Conservation (phyloP, 1,140 invertebrate genomes). For the Anastrepha obliqua region DNA sequence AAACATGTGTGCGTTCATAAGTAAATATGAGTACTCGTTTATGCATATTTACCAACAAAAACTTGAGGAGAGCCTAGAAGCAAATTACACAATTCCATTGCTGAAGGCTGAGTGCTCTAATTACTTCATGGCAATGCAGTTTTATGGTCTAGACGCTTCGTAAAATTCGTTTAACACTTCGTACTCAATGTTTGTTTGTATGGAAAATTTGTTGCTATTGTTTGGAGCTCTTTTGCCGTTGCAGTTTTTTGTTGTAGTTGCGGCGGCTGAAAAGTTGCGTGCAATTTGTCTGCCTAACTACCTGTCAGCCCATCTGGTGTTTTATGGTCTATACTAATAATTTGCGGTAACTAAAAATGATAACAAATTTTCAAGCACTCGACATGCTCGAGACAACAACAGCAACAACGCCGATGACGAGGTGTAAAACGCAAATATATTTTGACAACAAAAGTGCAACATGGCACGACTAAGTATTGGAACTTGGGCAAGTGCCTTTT, state of each 20-base stretch:
- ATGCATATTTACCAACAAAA: background rate
- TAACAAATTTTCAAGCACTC: background rate
- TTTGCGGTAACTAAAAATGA: slow-evolving; percentile 31
- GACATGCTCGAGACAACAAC: background rate
- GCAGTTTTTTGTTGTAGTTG: background rate
- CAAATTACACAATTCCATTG: background rate
- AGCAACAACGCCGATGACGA: background rate
- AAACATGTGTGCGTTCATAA: background rate
- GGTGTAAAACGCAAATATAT: background rate
- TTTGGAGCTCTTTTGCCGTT: background rate
- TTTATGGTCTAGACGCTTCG: background rate
- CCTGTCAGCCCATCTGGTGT: background rate
- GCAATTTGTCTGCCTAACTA: slow-evolving; percentile 21
- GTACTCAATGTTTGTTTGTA: background rate
- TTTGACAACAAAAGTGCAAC: no score
- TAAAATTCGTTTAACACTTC: background rate
- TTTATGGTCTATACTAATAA: slow-evolving; percentile 24
- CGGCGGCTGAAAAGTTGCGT: background rate
- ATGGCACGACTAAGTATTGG: no score
- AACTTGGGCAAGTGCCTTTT: no score
- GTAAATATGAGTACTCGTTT: background rate
- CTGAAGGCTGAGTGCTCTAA: background rate
- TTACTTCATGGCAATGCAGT: slow-evolving; percentile 13
- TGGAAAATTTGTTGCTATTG: background rate
- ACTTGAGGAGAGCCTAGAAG: background rate